A percentile compares a stretch with the other conserved stretches of the same genome.
These are phyloP conservation scores for Cephus pygmeus DNA, from an alignment of 2,888 invertebrate genomes.

Conservation along the genomic window DNA sequence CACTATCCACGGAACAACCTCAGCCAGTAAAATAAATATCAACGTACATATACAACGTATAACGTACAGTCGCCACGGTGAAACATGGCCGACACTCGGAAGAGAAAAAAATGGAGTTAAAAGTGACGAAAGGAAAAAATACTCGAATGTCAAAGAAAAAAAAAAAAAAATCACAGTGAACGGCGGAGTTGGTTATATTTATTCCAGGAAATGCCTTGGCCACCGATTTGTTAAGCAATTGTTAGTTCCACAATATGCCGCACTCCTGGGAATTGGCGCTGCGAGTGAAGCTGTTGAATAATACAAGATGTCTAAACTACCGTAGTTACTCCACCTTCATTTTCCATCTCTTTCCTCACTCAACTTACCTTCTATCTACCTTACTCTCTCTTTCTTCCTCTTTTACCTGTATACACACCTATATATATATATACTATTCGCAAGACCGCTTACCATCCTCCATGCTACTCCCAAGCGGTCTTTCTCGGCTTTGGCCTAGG, in stretches of 20 bases:
- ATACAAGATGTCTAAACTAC: conserved; percentile 41
- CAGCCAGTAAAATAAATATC: not conserved
- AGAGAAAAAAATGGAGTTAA: conserved; percentile 7
- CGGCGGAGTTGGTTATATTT: conserved; percentile 31
- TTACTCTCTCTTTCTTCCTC: not conserved
- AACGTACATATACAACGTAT: not conserved
- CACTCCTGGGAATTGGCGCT: conserved; percentile 31
- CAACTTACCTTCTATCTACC: not conserved
- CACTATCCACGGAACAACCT: not conserved
- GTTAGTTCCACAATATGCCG: conserved; percentile 21
- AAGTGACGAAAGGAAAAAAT: conserved; percentile 1
- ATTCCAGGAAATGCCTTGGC: conserved; percentile 39
- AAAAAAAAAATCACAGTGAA: conserved; percentile 32
- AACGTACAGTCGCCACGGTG: not conserved
- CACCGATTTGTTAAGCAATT: conserved; percentile 43
- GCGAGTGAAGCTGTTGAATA: conserved; percentile 37
- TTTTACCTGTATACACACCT: no score
- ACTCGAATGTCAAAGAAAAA: conserved; percentile 20
- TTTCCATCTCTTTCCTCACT: not conserved
- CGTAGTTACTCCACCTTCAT: conserved; percentile 23
- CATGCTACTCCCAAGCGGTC: conserved; percentile 12
- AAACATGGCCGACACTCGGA: conserved; percentile 3
- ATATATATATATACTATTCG: not conserved
- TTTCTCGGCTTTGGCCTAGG: conserved; percentile 16
- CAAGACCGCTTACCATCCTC: not conserved